Percentiles rank a stretch among this genome's conserved stretches.
These are phyloP conservation scores for Drosophila ohnishii DNA, from an alignment of 1,140 invertebrate species.

Conservation along the genomic window DNA sequence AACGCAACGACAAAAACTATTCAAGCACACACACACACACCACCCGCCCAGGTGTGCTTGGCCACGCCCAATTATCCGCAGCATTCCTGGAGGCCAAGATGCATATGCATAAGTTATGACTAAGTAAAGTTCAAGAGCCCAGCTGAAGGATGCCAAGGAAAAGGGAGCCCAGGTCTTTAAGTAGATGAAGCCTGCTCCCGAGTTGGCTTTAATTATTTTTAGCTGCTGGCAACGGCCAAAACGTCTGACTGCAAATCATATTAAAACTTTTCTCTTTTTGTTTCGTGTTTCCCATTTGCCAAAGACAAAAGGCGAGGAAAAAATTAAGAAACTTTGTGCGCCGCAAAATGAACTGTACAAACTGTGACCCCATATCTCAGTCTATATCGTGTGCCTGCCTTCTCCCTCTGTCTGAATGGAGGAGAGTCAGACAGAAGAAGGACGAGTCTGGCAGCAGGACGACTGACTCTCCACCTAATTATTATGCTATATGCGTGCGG, in stretches of 20 bases:
- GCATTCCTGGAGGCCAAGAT: conserved; percentile 51
- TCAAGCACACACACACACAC: conserved; percentile 36
- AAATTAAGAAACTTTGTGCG: conserved; percentile 77
- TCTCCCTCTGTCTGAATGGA: conserved; percentile 30
- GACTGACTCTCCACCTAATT: conserved; percentile 67
- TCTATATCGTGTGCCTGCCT: conserved; percentile 1
- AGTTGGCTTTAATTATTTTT: conserved; percentile 67
- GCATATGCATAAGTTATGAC: conserved; percentile 71
- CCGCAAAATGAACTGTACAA: conserved; percentile 77
- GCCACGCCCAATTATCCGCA: conserved; percentile 33
- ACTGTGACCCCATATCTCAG: conserved; percentile 52
- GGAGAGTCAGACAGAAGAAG: conserved; percentile 26
- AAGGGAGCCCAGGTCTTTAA: conserved; percentile 46
- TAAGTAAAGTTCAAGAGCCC: conserved; percentile 60
- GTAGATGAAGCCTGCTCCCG: conserved; percentile 10
- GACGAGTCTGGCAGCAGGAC: conserved; percentile 58
- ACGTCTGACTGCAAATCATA: conserved; percentile 77
- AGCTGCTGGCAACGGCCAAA: conserved; percentile 27
- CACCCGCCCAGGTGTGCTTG: conserved; percentile 2
- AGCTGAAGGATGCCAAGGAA: neutral
- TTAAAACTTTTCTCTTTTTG: conserved; percentile 70
- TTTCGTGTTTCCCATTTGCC: conserved; percentile 36
- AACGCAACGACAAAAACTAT: conserved; percentile 42
- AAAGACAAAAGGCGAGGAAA: conserved; percentile 48
- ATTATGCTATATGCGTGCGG: conserved; percentile 80